Percentiles rank a stretch among this genome's conserved stretches.
phyloP scores from a whole-genome alignment of 2,113 vertebrate genomes.

The Scolopax mira region DNA sequence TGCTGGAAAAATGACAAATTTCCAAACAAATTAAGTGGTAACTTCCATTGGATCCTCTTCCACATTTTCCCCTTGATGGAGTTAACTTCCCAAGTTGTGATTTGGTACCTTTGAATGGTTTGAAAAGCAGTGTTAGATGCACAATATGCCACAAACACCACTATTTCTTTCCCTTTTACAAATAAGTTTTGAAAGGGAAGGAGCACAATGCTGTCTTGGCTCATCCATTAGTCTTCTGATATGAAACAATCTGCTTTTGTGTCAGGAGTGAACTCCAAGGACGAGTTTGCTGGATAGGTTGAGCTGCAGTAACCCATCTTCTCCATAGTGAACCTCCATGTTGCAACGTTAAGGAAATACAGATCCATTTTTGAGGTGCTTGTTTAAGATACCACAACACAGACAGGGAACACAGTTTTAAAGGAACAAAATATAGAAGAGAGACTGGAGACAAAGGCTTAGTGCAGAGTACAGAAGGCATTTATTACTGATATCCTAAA shows the following conservation, averaged over 20 bases:
- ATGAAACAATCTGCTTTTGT: background rate
- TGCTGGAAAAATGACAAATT: background rate
- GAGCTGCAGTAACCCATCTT: background rate
- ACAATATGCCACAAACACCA: background rate
- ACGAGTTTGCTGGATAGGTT: background rate
- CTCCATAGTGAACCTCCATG: background rate
- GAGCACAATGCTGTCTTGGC: background rate
- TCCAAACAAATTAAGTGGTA: background rate
- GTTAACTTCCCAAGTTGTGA: background rate
- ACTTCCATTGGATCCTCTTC: background rate
- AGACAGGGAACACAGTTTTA: background rate
- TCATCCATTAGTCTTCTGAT: background rate
- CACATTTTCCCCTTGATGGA: background rate
- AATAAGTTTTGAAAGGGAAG: background rate
- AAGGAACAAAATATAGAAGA: background rate
- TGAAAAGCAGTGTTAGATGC: background rate
- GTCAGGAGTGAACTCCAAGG: background rate
- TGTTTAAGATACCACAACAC: background rate
- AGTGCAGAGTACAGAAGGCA: fast-evolving
- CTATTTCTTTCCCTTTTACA: background rate
- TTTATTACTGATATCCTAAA: background rate
- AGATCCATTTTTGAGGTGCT: background rate
- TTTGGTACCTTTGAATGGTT: background rate
- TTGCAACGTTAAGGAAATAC: background rate
- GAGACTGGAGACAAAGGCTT: background rate